Evolutionary conservation across 2,888 invertebrate species (phyloP).

Genomic region (Plemyria rubiginata): DNA sequence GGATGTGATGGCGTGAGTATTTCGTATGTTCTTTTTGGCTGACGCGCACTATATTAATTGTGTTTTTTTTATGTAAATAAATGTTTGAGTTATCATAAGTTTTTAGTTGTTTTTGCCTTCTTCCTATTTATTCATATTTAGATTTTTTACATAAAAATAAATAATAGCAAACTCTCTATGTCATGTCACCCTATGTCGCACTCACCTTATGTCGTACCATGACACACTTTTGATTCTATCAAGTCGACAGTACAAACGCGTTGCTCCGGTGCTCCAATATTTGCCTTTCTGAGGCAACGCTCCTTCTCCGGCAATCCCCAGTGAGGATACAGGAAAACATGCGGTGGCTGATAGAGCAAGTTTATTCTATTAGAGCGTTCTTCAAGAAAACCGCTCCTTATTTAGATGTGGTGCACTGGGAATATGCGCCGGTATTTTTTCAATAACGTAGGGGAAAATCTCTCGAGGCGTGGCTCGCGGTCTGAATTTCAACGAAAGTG

Average conservation of each 20-base stretch:
- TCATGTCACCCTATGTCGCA: no score
- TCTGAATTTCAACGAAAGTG: conserved; percentile 2
- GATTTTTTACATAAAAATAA: no score
- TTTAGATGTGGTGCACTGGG: conserved; percentile 31
- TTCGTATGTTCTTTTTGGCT: no score
- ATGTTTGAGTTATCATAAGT: no score
- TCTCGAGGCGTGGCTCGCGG: background rate
- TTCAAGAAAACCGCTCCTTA: conserved; percentile 31
- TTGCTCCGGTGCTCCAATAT: background rate
- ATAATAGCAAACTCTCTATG: no score
- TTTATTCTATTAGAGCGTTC: conserved; percentile 39
- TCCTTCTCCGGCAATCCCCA: conserved; percentile 18
- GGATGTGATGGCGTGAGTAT: no score
- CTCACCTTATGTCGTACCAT: no score
- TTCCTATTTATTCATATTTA: no score
- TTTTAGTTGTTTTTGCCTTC: no score
- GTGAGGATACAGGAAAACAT: conserved; percentile 32
- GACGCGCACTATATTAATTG: no score
- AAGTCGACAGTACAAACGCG: background rate
- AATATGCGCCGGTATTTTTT: conserved; percentile 14
- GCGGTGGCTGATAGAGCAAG: conserved; percentile 33
- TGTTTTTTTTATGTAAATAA: no score
- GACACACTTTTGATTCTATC: no score
- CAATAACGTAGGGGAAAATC: conserved; percentile 5
- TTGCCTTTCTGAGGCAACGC: background rate